Evolutionary conservation across 2,888 invertebrate species (phyloP).

Genomic region (Allygus modestus): DNA sequence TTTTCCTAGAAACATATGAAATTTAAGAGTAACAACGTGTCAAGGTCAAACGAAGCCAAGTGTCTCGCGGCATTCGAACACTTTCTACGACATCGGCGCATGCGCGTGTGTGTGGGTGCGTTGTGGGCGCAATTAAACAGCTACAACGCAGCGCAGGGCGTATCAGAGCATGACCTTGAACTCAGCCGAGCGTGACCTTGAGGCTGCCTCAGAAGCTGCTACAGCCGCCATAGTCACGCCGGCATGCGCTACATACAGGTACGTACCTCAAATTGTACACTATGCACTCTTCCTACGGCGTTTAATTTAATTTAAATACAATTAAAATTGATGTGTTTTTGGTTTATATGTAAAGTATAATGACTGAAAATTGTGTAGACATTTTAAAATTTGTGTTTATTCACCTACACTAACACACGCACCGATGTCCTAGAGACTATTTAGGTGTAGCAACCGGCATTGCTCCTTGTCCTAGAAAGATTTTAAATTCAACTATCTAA

Average conservation of each 20-base stretch:
- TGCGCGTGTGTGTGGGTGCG: not conserved
- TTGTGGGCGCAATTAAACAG: constrained; percentile 1
- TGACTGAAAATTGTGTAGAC: too few species aligned
- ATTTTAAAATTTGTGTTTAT: too few species aligned
- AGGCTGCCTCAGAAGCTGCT: constrained; percentile 1
- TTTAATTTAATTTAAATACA: too few species aligned
- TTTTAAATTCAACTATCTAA: too few species aligned
- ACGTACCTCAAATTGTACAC: not conserved
- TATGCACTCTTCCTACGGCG: too few species aligned
- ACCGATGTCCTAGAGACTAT: too few species aligned
- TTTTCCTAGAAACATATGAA: too few species aligned
- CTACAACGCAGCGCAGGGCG: not conserved
- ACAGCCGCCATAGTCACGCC: not conserved
- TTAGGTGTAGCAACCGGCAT: too few species aligned
- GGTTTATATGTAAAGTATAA: too few species aligned
- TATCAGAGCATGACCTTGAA: constrained; percentile 57
- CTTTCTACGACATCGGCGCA: constrained; percentile 39
- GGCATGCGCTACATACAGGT: constrained; percentile 1
- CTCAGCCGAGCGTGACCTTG: constrained; percentile 47
- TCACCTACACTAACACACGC: too few species aligned
- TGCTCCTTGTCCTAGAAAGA: too few species aligned
- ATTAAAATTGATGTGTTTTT: too few species aligned
- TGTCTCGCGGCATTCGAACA: constrained; percentile 1
- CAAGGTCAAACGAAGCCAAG: not conserved
- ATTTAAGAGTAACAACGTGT: not conserved